phyloP scores from a whole-genome alignment of 1,140 invertebrate species.

The Saxidomus purpurata region DNA sequence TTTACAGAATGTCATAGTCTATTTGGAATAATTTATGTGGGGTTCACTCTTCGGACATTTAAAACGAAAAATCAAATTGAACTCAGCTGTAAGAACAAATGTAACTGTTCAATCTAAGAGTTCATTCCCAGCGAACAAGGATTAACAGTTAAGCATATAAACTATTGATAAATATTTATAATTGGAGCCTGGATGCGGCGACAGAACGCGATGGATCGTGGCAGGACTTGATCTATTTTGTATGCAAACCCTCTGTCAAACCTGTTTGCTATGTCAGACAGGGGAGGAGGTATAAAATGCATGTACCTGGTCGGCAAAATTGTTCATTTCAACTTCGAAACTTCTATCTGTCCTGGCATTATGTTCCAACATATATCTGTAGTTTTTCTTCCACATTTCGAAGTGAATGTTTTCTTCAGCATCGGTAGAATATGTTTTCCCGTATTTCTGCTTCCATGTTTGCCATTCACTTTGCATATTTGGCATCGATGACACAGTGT shows the following conservation, averaged over 20 bases:
- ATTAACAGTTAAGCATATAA: not conserved
- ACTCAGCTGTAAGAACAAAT: too few relatives aligned
- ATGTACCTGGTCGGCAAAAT: slow-evolving; percentile 70
- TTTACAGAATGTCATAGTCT: too few relatives aligned
- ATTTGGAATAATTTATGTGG: too few relatives aligned
- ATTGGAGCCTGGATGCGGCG: not conserved
- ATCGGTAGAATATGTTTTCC: slow-evolving; percentile 58
- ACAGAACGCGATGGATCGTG: not conserved
- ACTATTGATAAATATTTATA: not conserved
- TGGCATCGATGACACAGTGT: not conserved
- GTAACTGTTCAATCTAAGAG: too few relatives aligned
- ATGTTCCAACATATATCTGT: slow-evolving; percentile 53
- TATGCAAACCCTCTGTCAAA: too few relatives aligned
- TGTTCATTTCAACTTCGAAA: slow-evolving; percentile 66
- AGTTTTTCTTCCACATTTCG: slow-evolving; percentile 61
- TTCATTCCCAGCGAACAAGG: too few relatives aligned
- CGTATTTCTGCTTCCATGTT: slow-evolving; percentile 63
- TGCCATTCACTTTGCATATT: slow-evolving; percentile 39
- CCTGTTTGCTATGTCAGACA: not conserved
- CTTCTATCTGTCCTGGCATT: slow-evolving; percentile 42
- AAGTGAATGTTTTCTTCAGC: slow-evolving; percentile 45
- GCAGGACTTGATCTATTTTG: too few relatives aligned
- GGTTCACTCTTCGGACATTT: too few relatives aligned
- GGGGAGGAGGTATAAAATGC: too few relatives aligned
- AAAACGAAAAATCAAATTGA: too few relatives aligned